These are phyloP conservation scores for Sander vitreus DNA, from an alignment of 2,113 vertebrate species.

Conservation along the genomic window DNA sequence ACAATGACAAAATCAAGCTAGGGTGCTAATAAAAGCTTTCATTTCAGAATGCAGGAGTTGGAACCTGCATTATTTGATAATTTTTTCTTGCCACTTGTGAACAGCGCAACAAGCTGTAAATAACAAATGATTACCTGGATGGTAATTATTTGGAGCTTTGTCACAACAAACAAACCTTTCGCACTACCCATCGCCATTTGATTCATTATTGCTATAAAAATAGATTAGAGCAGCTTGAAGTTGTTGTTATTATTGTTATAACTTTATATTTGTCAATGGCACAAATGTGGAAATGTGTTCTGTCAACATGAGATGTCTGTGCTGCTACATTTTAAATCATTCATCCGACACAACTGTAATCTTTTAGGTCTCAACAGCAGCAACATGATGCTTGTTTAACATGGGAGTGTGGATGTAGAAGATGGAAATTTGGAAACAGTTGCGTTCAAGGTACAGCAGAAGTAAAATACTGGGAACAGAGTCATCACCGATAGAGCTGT, in stretches of 20 bases:
- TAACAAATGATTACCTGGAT: neutral
- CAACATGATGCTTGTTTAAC: neutral
- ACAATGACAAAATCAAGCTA: neutral
- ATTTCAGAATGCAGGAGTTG: neutral
- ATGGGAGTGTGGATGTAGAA: neutral
- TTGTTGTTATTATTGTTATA: neutral
- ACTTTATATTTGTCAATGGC: neutral
- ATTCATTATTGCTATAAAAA: neutral
- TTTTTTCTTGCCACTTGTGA: neutral
- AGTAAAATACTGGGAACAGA: neutral
- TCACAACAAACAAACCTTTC: neutral
- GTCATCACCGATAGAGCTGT: conserved; percentile 28
- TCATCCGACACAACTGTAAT: conserved; percentile 16
- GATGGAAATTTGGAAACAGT: neutral
- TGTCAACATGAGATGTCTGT: conserved; percentile 2
- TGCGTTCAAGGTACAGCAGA: neutral
- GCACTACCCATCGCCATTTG: neutral
- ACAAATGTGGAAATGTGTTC: conserved; percentile 26
- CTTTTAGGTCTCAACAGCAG: conserved; percentile 13
- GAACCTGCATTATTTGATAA: neutral
- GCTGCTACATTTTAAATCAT: conserved; percentile 12
- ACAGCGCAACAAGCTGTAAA: neutral
- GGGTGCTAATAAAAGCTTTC: neutral
- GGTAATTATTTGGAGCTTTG: neutral
- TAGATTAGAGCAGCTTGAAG: neutral